Percentiles rank a stretch among this genome's conserved stretches.
Conservation (phyloP, 2,797 vertebrate genomes). For the Eulemur albifrons region DNA sequence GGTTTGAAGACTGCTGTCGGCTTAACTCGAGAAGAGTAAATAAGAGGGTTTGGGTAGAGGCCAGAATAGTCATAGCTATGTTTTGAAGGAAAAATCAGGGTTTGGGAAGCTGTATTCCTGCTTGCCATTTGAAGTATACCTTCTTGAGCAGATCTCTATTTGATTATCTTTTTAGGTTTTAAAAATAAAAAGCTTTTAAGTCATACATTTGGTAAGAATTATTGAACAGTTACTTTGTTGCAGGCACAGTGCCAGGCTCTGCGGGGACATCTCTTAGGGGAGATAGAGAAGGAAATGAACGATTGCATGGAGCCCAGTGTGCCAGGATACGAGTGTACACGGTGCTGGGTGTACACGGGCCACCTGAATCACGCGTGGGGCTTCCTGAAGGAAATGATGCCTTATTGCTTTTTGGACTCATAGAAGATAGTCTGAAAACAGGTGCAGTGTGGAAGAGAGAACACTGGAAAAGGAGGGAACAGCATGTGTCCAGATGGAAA, state of each 20-base stretch:
- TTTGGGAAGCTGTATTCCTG: not conserved
- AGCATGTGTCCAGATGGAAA: not conserved
- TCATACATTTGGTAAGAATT: not conserved
- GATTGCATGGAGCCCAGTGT: accelerated
- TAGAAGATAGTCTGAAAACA: not conserved
- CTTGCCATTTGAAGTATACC: not conserved
- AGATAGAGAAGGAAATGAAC: not conserved
- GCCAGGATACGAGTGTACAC: not conserved
- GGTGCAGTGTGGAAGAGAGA: not conserved
- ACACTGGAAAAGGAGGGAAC: not conserved
- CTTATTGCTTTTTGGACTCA: not conserved
- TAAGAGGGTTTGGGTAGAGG: not conserved
- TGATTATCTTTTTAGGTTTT: conserved; percentile 8
- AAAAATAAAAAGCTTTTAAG: not conserved
- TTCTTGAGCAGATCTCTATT: not conserved
- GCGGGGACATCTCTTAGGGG: not conserved
- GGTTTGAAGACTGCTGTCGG: not conserved
- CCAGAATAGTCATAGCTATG: not conserved
- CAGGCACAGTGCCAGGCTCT: not conserved
- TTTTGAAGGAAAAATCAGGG: not conserved
- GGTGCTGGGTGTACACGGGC: no score
- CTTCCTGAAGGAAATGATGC: not conserved
- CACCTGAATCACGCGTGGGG: not conserved
- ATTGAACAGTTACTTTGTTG: not conserved
- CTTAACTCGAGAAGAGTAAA: not conserved